phyloP scores from a whole-genome alignment of 2,888 invertebrate species.

The Sesia bembeciformis region DNA sequence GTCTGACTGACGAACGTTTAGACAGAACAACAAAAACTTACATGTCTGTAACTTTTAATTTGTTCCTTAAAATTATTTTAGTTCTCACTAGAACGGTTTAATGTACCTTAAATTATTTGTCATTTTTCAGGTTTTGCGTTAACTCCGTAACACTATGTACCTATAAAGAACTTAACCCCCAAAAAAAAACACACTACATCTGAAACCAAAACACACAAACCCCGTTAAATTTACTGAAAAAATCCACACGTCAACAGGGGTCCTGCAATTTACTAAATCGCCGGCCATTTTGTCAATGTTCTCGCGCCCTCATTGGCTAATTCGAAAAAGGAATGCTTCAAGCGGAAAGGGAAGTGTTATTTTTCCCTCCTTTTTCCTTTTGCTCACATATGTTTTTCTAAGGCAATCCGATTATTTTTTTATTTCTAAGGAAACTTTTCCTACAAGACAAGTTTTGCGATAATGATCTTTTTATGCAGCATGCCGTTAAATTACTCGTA shows the following conservation, averaged over 20 bases:
- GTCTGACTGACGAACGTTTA: too few relatives aligned
- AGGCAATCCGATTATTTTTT: not conserved
- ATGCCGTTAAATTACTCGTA: too few relatives aligned
- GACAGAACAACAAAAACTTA: too few relatives aligned
- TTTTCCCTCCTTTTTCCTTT: not conserved
- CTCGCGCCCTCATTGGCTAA: slow-evolving; percentile 7
- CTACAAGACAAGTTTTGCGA: too few relatives aligned
- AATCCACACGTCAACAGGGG: not conserved
- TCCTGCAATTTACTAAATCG: not conserved
- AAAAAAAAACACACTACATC: not conserved
- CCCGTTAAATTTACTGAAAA: not conserved
- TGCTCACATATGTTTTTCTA: not conserved
- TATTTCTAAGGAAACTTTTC: too few relatives aligned
- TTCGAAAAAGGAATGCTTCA: slow-evolving; percentile 6
- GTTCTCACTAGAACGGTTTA: too few relatives aligned
- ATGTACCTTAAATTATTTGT: too few relatives aligned
- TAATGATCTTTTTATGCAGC: too few relatives aligned
- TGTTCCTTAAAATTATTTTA: too few relatives aligned
- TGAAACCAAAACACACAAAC: not conserved
- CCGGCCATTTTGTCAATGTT: slow-evolving; percentile 1
- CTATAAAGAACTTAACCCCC: not conserved
- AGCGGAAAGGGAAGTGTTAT: not conserved
- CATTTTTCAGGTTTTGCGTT: too few relatives aligned
- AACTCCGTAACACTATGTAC: too few relatives aligned
- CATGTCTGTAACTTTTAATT: too few relatives aligned